Percentiles rank a stretch among this genome's conserved stretches.
Conservation (phyloP, 2,888 invertebrate species). For the Drosophila antonietae region DNA sequence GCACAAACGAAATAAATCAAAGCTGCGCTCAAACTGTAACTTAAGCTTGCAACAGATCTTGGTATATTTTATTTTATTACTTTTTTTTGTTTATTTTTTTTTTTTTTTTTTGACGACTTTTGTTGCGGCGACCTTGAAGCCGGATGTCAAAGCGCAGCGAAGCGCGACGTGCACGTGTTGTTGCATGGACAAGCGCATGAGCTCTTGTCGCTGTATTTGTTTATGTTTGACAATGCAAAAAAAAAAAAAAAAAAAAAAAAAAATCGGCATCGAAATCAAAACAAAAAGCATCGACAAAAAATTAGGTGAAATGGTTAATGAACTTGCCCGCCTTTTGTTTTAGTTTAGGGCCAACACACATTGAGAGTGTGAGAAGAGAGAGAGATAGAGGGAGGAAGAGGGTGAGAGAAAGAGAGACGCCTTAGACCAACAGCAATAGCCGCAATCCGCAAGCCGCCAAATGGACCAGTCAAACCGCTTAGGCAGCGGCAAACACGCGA, state of each 20-base stretch:
- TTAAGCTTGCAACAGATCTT: conserved; percentile 17
- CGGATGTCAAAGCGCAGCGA: conserved; percentile 47
- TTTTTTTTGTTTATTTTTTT: conserved; percentile 6
- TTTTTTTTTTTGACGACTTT: conserved; percentile 37
- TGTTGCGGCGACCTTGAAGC: conserved; percentile 46
- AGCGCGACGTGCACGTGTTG: conserved; percentile 41
- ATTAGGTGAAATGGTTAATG: conserved; percentile 75
- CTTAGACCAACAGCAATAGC: conserved; percentile 15
- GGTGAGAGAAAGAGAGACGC: conserved; percentile 10
- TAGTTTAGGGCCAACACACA: conserved; percentile 46
- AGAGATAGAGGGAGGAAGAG: background rate
- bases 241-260: conserved; percentile 11
- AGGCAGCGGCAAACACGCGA: conserved; percentile 55
- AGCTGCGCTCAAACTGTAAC: conserved; percentile 16
- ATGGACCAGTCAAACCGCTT: conserved; percentile 71
- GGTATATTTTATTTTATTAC: background rate
- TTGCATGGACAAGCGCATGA: conserved; percentile 7
- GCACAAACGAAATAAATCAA: background rate
- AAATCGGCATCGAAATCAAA: conserved; percentile 44
- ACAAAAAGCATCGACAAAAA: conserved; percentile 54
- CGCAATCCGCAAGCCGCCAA: conserved; percentile 23
- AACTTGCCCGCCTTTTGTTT: conserved; percentile 65
- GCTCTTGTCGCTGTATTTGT: background rate
- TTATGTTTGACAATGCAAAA: conserved; percentile 10
- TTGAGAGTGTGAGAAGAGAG: background rate